Base-by-base conservation (phyloP, 2,113 vertebrate genomes). In the Lophotis ruficrista region DNA sequence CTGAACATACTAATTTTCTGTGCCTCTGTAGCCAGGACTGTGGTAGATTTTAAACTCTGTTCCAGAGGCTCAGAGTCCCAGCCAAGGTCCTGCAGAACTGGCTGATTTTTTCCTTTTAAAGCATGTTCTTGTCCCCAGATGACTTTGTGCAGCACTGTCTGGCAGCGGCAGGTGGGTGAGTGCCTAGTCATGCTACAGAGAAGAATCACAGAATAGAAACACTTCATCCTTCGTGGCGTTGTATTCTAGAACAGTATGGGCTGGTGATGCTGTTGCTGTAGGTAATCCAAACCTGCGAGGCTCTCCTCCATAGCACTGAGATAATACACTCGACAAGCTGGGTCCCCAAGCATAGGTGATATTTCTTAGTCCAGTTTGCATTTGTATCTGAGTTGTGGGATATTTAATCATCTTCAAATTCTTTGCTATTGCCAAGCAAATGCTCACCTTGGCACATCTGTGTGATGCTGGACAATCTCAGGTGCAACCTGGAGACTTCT, bases 91-190 rank as follows among this genome's bases (percentile, higher is more conserved):
- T 89, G 68, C 73, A 85, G 78, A 95, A 65, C 77, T 91, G 90
- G 57, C 87, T 87, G 77, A 83, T 51, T 93, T 94, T 93, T 95
- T 91, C 94, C 83, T 89, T 97, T 91, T 92, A 91, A 92, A 96
- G 73, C 1, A 0, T 85, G 45, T 87, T 95, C 81, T 79, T 1
- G 30, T 94, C 92, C 95, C 92, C 89, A 87, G 94, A 93, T 97
- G 95, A 93, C 95, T 94, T 83, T 83, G 61, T 30, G 15, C 79
- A 14, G 57, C 66, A 4, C 69, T 92, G 92, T 24, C 68, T 94
- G 93, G 88, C 93, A 94, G 86, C 5, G 4, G 83, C 90, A 96
- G 93, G 93, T 94, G 92, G 6, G 30, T 48, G 43, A 84, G 37
- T 79, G 86, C 90, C 77, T 84, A 69, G 73, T 93, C 80, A 87